Evolutionary conservation across 2,113 vertebrate species (phyloP), one percentile per base, ranked within the genome.

Genomic region (Microtus montanus): DNA sequence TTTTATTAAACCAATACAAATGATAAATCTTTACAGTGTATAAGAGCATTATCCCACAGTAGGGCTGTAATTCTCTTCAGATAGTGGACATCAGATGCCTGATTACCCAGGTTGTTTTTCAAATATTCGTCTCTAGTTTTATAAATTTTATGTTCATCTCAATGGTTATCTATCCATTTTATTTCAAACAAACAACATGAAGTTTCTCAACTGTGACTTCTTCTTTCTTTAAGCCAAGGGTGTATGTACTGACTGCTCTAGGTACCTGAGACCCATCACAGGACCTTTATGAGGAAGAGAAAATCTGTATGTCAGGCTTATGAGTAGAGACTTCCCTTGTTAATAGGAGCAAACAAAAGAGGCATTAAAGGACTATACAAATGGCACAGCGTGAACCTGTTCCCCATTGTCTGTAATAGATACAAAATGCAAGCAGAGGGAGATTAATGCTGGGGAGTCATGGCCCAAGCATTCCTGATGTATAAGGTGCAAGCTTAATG

Each of bases 401-500:
- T 87, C 28, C 13, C 19, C 35, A 15, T 9, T 11, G 19, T 7
- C 30, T 61, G 19, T 90, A 66, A 75, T 84, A 89, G 73, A 63
- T 5, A 54, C 4, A 5, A 71, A 26, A 24, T 79, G 13, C 54
- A 91, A 79, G 9, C 7, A 49, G 20, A 92, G 44, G 8, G 66
- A 79, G n/a, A 74, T 19, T 24, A 70, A 83, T 41, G 19, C 13
- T 73, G 54, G 47, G 47, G 30, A 68, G 73, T 82, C 44, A 33
- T 52, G 71, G 86, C 87, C 78, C 83, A 95, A 79, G 85, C 5
- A 28, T 71, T 88, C 44, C 82, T 80, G 95, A 97, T 78, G 93
- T 92, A 35, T 91, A 93, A 96, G 95, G 83, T 82, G 61, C 75
- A 93, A 91, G 90, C 93, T 97, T 93, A 96, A 92, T 91, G 80